Conservation (phyloP, 1,140 invertebrate species). For the Carcinoscorpius rotundicauda region DNA sequence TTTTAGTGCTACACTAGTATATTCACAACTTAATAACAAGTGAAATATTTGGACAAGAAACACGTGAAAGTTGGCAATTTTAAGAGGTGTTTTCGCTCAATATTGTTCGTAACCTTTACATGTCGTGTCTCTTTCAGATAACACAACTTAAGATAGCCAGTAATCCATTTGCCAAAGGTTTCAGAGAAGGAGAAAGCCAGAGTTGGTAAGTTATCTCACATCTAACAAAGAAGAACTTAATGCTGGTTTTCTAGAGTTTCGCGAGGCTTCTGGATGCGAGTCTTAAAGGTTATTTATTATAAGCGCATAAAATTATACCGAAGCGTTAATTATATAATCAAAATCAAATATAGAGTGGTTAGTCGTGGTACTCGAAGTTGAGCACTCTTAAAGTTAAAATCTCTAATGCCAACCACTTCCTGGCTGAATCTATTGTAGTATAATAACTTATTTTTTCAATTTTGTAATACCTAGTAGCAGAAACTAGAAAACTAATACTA, state of each 20-base stretch:
- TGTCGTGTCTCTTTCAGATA: slow-evolving; percentile 44
- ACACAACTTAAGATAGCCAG: slow-evolving; percentile 89
- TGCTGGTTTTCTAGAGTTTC: background rate
- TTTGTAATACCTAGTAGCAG: too few species aligned
- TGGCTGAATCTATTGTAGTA: background rate
- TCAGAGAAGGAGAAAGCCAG: slow-evolving; percentile 87
- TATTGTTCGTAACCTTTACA: too few species aligned
- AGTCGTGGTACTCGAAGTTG: background rate
- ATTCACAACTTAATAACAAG: too few species aligned
- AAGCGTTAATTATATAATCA: too few species aligned
- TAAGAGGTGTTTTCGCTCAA: too few species aligned
- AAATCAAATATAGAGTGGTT: background rate
- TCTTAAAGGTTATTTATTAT: background rate
- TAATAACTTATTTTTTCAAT: too few species aligned
- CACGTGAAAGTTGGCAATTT: too few species aligned
- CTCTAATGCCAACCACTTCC: background rate
- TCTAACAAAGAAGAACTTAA: background rate
- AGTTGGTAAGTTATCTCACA: slow-evolving; percentile 58
- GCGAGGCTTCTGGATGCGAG: background rate
- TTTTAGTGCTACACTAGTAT: too few species aligned
- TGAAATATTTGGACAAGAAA: too few species aligned
- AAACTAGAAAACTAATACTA: too few species aligned
- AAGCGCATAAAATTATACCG: too few species aligned
- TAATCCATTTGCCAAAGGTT: slow-evolving; percentile 89
- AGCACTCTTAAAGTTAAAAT: background rate